A percentile compares a stretch with the other conserved stretches of the same genome.
Evolutionary conservation across 1,140 invertebrate species (phyloP).

Genomic region (Drosophila parabipectinata): DNA sequence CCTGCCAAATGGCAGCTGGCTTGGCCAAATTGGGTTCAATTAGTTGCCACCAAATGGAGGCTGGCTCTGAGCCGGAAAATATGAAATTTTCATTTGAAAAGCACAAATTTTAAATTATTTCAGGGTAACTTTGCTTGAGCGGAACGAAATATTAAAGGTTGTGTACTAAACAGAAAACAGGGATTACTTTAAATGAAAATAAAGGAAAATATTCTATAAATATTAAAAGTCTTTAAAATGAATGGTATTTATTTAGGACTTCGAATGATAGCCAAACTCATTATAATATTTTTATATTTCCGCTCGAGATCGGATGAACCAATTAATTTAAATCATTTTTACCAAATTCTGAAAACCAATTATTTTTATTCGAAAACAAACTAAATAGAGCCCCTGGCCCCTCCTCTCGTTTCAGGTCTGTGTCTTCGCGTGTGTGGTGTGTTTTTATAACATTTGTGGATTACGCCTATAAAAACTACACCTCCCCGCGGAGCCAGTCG

Average conservation of each 20-base stretch:
- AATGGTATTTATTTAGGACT: not conserved
- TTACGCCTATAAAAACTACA: conserved; percentile 71
- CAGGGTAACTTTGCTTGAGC: not conserved
- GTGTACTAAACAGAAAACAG: no score
- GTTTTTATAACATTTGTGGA: conserved; percentile 68
- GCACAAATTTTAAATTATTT: conserved; percentile 24
- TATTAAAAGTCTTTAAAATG: not conserved
- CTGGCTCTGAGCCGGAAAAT: not conserved
- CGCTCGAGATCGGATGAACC: not conserved
- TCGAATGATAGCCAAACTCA: not conserved
- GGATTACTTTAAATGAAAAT: no score
- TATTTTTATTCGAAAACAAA: conserved; percentile 5
- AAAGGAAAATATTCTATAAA: not conserved
- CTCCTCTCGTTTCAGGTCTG: conserved; percentile 62
- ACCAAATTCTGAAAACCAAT: conserved; percentile 11
- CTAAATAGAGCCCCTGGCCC: not conserved
- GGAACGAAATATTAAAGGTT: not conserved
- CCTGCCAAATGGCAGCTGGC: conserved; percentile 39
- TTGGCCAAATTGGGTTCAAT: conserved; percentile 37
- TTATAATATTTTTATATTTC: conserved; percentile 2
- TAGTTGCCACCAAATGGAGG: conserved; percentile 33
- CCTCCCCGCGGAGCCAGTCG: conserved; percentile 38
- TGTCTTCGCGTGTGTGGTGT: conserved; percentile 29
- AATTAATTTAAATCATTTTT: conserved; percentile 4
- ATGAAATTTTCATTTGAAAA: conserved; percentile 18